Conservation (phyloP, 2,113 vertebrate genomes). For the Numida meleagris region DNA sequence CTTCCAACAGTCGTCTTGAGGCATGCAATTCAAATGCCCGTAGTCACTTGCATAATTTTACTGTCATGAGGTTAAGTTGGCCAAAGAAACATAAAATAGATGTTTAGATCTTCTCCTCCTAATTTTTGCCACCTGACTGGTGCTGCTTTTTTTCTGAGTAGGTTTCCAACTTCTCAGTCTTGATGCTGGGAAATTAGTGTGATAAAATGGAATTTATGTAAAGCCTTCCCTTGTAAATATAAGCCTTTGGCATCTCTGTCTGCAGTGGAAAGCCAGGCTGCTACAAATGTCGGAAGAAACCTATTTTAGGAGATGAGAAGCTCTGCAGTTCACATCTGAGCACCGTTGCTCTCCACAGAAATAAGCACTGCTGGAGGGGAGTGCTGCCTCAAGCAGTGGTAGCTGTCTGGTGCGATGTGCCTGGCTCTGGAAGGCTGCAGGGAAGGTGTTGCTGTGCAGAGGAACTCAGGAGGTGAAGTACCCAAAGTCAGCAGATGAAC, state of each 20-base stretch:
- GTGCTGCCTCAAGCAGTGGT: background rate
- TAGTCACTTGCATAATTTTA: background rate
- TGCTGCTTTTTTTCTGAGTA: background rate
- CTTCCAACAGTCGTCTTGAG: background rate
- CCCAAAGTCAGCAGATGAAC: background rate
- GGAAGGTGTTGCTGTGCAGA: background rate
- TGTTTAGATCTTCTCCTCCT: background rate
- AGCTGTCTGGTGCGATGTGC: fast-evolving
- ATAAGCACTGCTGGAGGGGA: background rate
- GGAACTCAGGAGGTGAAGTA: background rate
- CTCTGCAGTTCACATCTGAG: background rate
- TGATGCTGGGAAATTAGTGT: background rate
- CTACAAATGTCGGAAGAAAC: background rate
- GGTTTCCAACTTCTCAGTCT: background rate
- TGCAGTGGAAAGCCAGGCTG: background rate
- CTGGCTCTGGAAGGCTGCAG: background rate
- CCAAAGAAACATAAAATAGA: background rate
- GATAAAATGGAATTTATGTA: background rate
- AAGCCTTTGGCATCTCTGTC: no score
- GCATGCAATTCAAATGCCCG: background rate
- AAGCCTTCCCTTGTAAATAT: background rate
- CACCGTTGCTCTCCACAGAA: background rate
- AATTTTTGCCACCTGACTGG: background rate
- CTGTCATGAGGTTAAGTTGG: background rate
- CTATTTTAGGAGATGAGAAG: background rate